Evolutionary conservation across 1,140 invertebrate genomes (phyloP).

Genomic region (Anastrepha obliqua): DNA sequence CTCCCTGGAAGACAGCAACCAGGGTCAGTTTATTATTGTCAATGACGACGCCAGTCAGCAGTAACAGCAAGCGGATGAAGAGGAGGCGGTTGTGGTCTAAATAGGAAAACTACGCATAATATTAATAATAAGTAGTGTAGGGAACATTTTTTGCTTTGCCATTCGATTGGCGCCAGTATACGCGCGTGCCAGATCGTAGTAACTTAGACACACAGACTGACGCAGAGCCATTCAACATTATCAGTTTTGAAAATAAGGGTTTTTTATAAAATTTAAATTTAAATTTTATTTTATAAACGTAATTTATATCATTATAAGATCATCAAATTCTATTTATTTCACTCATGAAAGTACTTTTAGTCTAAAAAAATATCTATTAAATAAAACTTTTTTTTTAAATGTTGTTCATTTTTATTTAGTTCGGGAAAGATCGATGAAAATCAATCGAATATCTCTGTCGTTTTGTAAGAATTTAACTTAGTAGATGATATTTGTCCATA

Average conservation of each 20-base stretch:
- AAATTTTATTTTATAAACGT: slow-evolving; percentile 23
- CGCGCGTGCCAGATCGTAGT: not conserved
- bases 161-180: not conserved
- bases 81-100: not conserved
- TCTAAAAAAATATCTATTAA: not conserved
- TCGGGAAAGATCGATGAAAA: no score
- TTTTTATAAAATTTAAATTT: not conserved
- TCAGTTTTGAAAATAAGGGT: not conserved
- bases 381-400: not conserved
- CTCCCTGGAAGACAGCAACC: slow-evolving; percentile 27
- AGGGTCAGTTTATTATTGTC: slow-evolving; percentile 63
- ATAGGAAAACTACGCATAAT: not conserved
- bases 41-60: slow-evolving; percentile 63
- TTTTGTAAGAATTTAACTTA: no score
- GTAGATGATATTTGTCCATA: no score
- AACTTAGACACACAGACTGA: not conserved
- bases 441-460: no score
- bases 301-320: slow-evolving; percentile 39
- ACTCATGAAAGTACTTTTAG: slow-evolving; percentile 39
- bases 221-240: not conserved
- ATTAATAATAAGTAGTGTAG: not conserved
- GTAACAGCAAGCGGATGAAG: not conserved
- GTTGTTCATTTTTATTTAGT: no score
- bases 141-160: not conserved
- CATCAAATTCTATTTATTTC: slow-evolving; percentile 53